Percentiles rank a stretch among this genome's conserved stretches.
These are phyloP conservation scores for Ephialtes manifestator DNA, from an alignment of 2,888 invertebrate genomes.

Conservation along the genomic window DNA sequence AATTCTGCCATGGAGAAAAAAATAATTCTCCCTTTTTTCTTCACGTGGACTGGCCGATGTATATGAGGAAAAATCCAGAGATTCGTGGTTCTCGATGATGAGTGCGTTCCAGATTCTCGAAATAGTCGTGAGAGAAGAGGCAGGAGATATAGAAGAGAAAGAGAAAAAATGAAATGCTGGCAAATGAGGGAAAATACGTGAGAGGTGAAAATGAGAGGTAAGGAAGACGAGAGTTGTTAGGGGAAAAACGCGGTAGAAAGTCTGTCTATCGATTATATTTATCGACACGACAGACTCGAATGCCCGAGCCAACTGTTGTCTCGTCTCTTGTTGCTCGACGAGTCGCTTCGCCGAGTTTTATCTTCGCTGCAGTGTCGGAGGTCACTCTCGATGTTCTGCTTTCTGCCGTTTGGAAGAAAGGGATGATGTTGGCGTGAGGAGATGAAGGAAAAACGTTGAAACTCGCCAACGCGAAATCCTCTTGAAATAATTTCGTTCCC, in stretches of 20 bases:
- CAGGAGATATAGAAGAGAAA: not conserved
- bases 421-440: not conserved
- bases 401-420: slow-evolving; percentile 3
- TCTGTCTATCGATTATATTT: not conserved
- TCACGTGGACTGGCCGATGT: not conserved
- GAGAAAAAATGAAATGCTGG: slow-evolving; percentile 1
- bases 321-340: not conserved
- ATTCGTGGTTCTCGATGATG: not conserved
- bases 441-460: not conserved
- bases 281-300: slow-evolving; percentile 11
- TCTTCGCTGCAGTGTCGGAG: slow-evolving; percentile 42
- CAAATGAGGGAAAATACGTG: not conserved
- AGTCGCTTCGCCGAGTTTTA: slow-evolving; percentile 18
- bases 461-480: slow-evolving; percentile 1
- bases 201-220: not conserved
- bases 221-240: slow-evolving; percentile 1
- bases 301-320: not conserved
- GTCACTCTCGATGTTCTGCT: slow-evolving; percentile 39
- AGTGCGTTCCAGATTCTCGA: slow-evolving; percentile 64
- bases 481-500: slow-evolving; percentile 51
- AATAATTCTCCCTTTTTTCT: not conserved
- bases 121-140: slow-evolving; percentile 46
- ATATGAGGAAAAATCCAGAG: slow-evolving; percentile 5
- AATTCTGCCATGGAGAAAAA: slow-evolving; percentile 18
- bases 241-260: not conserved